These are phyloP conservation scores for Alligator mississippiensis DNA, from an alignment of 2,113 vertebrate species.

Conservation along the genomic window DNA sequence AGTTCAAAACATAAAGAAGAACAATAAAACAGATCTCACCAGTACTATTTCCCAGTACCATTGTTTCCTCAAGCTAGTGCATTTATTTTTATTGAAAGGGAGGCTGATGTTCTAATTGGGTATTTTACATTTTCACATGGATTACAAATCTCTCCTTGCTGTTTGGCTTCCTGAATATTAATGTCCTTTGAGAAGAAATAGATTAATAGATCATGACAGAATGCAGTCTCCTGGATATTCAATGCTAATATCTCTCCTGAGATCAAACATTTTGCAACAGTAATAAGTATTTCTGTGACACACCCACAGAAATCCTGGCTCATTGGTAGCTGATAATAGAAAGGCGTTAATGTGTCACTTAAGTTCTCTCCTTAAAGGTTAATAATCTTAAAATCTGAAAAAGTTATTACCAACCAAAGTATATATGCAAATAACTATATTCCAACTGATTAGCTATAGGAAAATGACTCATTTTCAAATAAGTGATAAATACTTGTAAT, in stretches of 20 bases:
- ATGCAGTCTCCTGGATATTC: neutral
- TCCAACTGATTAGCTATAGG: neutral
- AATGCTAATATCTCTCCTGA: neutral
- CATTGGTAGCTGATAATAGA: neutral
- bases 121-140: constrained; percentile 29
- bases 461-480: neutral
- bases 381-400: neutral
- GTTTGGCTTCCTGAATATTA: neutral
- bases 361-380: neutral
- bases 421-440: neutral
- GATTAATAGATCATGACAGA: neutral
- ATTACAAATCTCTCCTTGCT: neutral
- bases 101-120: neutral
- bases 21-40: neutral
- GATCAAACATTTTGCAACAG: neutral
- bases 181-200: neutral
- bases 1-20: neutral
- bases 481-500: neutral
- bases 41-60: neutral
- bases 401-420: neutral
- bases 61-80: neutral
- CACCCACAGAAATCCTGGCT: neutral
- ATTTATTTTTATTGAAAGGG: constrained; percentile 18
- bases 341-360: neutral
- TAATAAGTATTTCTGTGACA: neutral